These are phyloP conservation scores for Drosophila percnosoma DNA, from an alignment of 2,888 invertebrate species.

Conservation along the genomic window DNA sequence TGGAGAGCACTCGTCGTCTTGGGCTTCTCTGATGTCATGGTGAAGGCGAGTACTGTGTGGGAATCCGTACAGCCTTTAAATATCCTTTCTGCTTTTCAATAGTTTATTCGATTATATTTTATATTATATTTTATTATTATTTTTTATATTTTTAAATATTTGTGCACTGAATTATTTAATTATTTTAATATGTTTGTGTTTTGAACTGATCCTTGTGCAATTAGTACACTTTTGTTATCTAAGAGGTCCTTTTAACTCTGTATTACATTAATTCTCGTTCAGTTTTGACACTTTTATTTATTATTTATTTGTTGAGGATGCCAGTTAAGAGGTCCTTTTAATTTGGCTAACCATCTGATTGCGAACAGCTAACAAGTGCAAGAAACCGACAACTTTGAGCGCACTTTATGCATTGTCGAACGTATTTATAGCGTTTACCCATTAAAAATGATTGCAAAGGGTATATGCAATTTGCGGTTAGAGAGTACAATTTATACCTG, in stretches of 20 bases:
- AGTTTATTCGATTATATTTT: background rate
- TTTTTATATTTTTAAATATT: background rate
- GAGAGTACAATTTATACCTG: background rate
- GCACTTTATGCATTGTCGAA: conserved; percentile 12
- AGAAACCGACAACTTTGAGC: conserved; percentile 25
- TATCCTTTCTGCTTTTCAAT: background rate
- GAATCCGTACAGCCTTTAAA: background rate
- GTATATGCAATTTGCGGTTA: background rate
- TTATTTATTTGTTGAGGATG: background rate
- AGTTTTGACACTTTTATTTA: background rate
- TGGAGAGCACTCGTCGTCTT: conserved; percentile 46
- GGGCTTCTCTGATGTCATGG: conserved; percentile 33
- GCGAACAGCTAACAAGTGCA: conserved; percentile 9
- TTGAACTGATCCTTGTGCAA: background rate
- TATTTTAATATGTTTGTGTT: background rate
- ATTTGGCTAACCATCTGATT: conserved; percentile 6
- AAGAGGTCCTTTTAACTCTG: background rate
- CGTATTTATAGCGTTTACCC: conserved; percentile 22
- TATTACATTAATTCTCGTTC: background rate
- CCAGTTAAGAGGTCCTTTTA: background rate
- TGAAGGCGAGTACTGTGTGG: background rate
- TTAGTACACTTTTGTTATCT: background rate
- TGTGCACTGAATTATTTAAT: background rate
- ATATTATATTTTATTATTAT: background rate
- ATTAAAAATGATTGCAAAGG: background rate